These are phyloP conservation scores for Drosophila azteca DNA, from an alignment of 1,140 invertebrate genomes.

Conservation along the genomic window DNA sequence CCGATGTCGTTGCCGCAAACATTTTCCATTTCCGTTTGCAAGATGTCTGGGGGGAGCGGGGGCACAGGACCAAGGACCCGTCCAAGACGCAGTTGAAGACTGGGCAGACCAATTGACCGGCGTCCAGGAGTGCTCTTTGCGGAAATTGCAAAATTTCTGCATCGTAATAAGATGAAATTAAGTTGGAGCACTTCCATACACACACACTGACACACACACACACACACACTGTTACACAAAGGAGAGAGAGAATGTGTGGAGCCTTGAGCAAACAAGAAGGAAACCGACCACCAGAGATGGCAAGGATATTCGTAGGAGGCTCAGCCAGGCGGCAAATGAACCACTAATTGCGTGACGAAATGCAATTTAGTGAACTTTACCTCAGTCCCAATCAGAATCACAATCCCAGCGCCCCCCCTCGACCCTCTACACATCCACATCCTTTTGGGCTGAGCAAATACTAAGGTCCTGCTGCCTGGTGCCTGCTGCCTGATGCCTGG, in stretches of 20 bases:
- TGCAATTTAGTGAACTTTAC: constrained; percentile 81
- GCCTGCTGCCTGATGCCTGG: not conserved
- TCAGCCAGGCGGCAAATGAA: constrained; percentile 76
- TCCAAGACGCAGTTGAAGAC: constrained; percentile 44
- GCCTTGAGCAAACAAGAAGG: constrained; percentile 44
- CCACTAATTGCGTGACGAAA: constrained; percentile 83
- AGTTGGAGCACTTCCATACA: constrained; percentile 57
- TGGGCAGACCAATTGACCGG: constrained; percentile 39
- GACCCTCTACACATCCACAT: not conserved
- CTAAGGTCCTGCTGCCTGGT: constrained; percentile 13
- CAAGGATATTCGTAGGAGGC: constrained; percentile 46
- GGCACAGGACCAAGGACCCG: not conserved
- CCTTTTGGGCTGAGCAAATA: constrained; percentile 21
- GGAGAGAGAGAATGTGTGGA: constrained; percentile 8
- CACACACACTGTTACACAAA: constrained; percentile 18
- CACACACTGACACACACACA: constrained; percentile 10
- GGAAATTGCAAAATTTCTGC: constrained; percentile 82
- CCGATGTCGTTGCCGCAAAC: constrained; percentile 50
- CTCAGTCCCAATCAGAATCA: constrained; percentile 32
- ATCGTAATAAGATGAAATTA: constrained; percentile 82
- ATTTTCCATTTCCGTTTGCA: constrained; percentile 69
- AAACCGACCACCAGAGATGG: too few species aligned
- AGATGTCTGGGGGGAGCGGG: too few species aligned
- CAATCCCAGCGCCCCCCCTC: not conserved
- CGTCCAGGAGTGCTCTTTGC: constrained; percentile 42